Evolutionary conservation across 2,797 vertebrate species (phyloP), one percentile per base, ranked within the genome.

Genomic region (Fistularia commersonii): DNA sequence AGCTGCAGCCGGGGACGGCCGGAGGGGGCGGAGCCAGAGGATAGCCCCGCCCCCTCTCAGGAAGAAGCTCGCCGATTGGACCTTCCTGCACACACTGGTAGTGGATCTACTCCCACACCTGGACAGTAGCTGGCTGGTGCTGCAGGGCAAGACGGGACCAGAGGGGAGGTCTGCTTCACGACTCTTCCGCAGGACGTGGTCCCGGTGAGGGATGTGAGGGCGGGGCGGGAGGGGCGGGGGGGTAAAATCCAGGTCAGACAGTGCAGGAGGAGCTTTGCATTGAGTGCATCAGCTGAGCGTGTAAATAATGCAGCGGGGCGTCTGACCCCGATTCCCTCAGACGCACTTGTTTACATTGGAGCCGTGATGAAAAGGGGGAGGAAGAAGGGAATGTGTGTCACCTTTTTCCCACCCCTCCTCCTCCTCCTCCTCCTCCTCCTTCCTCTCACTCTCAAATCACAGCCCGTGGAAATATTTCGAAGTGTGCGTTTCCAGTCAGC

Each of bases 201-300:
- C n/a, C n/a, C n/a, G n/a, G n/a, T n/a, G n/a, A 38, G 32, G 51
- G 34, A 47, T 58, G 10, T 8, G n/a, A 9, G 48, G 54, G 55
- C 41, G 33, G 49, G 15, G 41, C 32, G 64, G 60, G 42, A 31
- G 65, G 48, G 44, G 57, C 46, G 10, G 55, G 48, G 69, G 74
- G 76, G 68, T 68, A 13, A 64, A 64, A 83, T 72, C 61, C 56
- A 71, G 80, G 80, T 80, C 80, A 80, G 65, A 70, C 51, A 74
- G 70, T 74, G 71, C 41, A 1, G 67, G 59, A 58, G 37, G 57
- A 45, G 66, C 56, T 36, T 62, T 32, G 36, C 59, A 38, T 63
- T 61, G 32, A 41, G 51, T 15, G 35, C 61, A 3, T 67, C 60
- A 53, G 59, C 70, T 66, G 5, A 67, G 73, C 64, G 60, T 58